Base-by-base conservation (phyloP, 2,888 invertebrate species). In the Lagria hirta region DNA sequence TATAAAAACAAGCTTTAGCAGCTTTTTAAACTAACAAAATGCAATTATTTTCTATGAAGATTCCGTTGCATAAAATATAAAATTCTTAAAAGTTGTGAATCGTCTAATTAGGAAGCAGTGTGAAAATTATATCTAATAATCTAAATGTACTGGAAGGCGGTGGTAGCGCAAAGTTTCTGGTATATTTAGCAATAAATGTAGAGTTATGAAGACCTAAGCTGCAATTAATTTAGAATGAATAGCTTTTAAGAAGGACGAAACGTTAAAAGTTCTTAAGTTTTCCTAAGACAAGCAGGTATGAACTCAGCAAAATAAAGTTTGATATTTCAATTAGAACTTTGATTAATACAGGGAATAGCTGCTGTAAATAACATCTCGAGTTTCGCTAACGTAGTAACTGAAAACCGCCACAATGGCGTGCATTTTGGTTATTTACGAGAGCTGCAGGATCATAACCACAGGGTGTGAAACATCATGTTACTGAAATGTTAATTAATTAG, bases 241-340 rank as follows among this genome's bases (percentile, higher is more conserved):
- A 48, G 45, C 50, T 55, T n/a, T n/a, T 48, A 48, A 48, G 51
- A 44, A 53, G 29, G 50, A 42, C 12, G 46, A 29, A 37, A 43
- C 29, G 46, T 49, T 48, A 51, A 49, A 52, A 54, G 41, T 55
- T 48, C 20, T 24, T 37, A 40, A 53, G 52, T 50, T 55, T 49
- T 50, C 49, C 51, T n/a, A 51, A 44, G 38, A 38, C 46, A 43
- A 42, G 43, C 44, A 54, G 54, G 56, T 56, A 54, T 43, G 52
- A 56, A 56, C 49, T 56, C 52, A 40, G 49, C 43, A 48, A 46
- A 51, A 54, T 51, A 52, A 55, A 56, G 54, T 46, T 46, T 36
- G 51, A 51, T 51, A 51, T 48, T 48, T 48, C 48, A 51, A 51
- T 51, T 51, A 51, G 38, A 36, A 38, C 51, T 51, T 45, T 51